These are phyloP conservation scores for Oreortyx pictus DNA, from an alignment of 2,797 vertebrate species.

Conservation along the genomic window DNA sequence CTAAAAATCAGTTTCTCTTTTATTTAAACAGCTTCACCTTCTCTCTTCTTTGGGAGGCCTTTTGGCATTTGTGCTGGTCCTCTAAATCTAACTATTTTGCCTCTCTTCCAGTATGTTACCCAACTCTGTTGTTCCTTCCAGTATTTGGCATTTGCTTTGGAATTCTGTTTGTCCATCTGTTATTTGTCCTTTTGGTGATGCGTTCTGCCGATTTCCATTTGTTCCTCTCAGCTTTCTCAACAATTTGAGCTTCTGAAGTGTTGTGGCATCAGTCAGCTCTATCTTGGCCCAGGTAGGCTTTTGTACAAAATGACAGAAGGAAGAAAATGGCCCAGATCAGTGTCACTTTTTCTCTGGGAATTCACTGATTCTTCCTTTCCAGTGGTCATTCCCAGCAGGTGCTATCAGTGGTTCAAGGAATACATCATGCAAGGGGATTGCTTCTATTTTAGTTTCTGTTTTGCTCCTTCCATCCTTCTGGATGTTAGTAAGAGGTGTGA, in stretches of 20 bases:
- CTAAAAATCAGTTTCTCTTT: constrained; percentile 18
- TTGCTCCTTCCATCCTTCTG: neutral
- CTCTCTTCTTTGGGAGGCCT: constrained; percentile 45
- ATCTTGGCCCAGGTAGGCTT: neutral
- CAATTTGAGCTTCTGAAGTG: constrained; percentile 64
- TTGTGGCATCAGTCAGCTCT: constrained; percentile 44
- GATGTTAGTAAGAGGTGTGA: neutral
- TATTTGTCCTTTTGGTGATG: constrained; percentile 80
- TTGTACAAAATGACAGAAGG: constrained; percentile 15
- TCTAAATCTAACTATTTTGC: constrained; percentile 65
- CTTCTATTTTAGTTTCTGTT: neutral
- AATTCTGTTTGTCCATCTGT: constrained; percentile 82
- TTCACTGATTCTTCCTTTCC: neutral
- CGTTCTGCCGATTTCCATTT: constrained; percentile 69
- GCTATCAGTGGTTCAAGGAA: neutral
- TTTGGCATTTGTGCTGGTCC: constrained; percentile 29
- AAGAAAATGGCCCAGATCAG: neutral
- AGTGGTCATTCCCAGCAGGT: neutral
- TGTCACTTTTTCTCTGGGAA: neutral
- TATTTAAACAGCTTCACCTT: constrained; percentile 15
- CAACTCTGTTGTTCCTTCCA: constrained; percentile 75
- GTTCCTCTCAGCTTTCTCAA: constrained; percentile 60
- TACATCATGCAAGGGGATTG: neutral
- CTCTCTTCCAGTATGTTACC: constrained; percentile 67
- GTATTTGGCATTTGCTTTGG: constrained; percentile 76